phyloP scores from a whole-genome alignment of 2,888 invertebrate species.

The Hanleya hanleyi region DNA sequence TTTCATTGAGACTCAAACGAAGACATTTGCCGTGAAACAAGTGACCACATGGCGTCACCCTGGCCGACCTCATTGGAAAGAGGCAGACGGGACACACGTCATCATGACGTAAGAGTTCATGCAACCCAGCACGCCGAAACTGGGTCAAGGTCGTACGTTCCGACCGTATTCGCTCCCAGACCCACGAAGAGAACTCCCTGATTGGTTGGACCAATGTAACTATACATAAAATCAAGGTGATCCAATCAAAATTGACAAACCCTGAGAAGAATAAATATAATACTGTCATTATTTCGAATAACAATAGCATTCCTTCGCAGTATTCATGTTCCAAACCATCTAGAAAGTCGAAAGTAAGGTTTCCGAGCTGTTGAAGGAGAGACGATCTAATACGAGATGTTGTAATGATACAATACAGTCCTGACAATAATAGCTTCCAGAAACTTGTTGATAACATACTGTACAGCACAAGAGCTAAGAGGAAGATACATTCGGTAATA shows the following conservation, averaged over 20 bases:
- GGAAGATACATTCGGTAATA: not conserved
- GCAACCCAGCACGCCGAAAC: not conserved
- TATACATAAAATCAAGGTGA: not conserved
- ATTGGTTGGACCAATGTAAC: not conserved
- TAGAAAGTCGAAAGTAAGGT: not conserved
- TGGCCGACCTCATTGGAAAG: not conserved
- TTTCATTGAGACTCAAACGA: not conserved
- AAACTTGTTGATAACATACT: not conserved
- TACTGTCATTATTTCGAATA: not conserved
- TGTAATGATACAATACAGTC: not conserved
- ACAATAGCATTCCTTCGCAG: not conserved
- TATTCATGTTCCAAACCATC: constrained; percentile 1
- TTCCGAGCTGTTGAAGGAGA: not conserved
- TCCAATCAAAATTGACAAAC: not conserved
- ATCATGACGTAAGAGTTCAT: not conserved
- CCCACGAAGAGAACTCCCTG: not conserved
- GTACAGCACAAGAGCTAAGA: not conserved
- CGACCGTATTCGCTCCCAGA: not conserved
- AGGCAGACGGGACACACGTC: not conserved
- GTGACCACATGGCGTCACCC: not conserved
- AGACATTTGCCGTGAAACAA: not conserved
- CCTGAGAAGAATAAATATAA: not conserved
- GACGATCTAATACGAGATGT: not conserved
- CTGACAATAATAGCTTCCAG: not conserved
- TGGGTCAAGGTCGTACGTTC: not conserved